phyloP scores from a whole-genome alignment of 2,113 vertebrate genomes.

The human region DNA sequence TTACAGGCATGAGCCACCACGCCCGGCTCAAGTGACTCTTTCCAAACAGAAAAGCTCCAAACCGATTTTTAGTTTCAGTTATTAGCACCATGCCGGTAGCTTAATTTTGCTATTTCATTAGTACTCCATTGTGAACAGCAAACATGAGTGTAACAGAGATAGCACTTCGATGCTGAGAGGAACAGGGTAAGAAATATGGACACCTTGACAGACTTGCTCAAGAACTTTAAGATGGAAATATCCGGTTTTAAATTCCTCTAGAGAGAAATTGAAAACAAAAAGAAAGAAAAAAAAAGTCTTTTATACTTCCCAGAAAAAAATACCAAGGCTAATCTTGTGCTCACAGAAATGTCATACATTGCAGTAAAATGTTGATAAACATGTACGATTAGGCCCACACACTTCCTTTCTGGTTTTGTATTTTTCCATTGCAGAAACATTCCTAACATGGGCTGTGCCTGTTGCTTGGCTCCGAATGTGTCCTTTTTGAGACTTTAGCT shows the following conservation, averaged over 20 bases:
- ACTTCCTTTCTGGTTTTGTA: conserved; percentile 7
- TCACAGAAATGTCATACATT: conserved; percentile 24
- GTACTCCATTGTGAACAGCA: accelerated
- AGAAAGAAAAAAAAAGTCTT: not conserved
- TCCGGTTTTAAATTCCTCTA: not conserved
- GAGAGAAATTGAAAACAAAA: not conserved
- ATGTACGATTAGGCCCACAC: not conserved
- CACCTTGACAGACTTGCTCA: not conserved
- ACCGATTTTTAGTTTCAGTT: not conserved
- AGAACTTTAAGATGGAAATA: not conserved
- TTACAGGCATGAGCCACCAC: no score
- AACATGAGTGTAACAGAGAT: not conserved
- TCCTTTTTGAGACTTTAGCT: not conserved
- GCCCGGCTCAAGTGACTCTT: not conserved
- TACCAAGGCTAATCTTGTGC: not conserved
- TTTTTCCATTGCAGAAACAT: conserved; percentile 22
- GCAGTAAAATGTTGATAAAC: conserved; percentile 35
- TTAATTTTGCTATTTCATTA: not conserved
- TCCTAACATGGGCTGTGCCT: not conserved
- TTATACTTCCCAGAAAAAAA: not conserved
- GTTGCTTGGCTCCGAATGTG: not conserved
- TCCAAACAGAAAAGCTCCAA: not conserved
- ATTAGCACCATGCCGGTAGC: accelerated
- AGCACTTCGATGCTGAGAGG: not conserved
- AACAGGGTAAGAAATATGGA: not conserved